A percentile compares a stretch with the other conserved stretches of the same genome.
These are phyloP conservation scores for Carposina sasakii DNA, from an alignment of 1,140 invertebrate genomes.

Conservation along the genomic window DNA sequence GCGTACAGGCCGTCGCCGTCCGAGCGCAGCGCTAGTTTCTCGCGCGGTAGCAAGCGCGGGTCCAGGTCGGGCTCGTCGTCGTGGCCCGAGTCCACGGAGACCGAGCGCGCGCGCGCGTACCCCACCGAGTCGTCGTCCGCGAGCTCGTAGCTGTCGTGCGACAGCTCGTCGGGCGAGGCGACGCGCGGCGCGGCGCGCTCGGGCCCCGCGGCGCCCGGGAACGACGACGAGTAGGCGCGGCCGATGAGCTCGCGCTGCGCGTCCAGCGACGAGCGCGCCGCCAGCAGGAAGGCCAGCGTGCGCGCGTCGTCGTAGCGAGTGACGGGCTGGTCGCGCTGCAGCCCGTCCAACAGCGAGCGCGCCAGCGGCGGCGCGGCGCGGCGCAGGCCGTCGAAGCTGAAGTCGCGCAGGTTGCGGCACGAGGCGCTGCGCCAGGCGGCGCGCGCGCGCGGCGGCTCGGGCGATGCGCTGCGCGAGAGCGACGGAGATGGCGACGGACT, in stretches of 20 bases:
- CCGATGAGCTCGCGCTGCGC: constrained; percentile 75
- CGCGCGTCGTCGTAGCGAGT: constrained; percentile 84
- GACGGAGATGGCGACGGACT: constrained; percentile 52
- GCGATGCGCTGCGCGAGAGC: constrained; percentile 39
- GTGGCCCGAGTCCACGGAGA: constrained; percentile 80
- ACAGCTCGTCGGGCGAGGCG: constrained; percentile 88
- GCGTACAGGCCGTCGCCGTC: constrained; percentile 80
- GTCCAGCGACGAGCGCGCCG: constrained; percentile 72
- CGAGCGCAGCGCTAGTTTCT: constrained; percentile 78
- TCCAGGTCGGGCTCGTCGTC: constrained; percentile 80
- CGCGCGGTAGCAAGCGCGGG: constrained; percentile 77
- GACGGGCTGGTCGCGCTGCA: constrained; percentile 78
- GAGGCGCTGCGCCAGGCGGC: constrained; percentile 78
- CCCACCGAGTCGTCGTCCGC: constrained; percentile 76
- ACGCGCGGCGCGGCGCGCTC: constrained; percentile 77
- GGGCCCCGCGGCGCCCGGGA: constrained; percentile 82
- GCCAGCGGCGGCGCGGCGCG: constrained; percentile 43
- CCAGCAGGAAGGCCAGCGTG: constrained; percentile 48
- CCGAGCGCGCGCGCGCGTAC: constrained; percentile 72
- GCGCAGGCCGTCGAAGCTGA: constrained; percentile 75
- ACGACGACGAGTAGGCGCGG: constrained; percentile 86
- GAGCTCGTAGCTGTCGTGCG: constrained; percentile 91
- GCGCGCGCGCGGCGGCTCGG: constrained; percentile 22
- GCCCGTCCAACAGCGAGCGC: constrained; percentile 27
- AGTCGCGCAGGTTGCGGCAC: constrained; percentile 84